Base-by-base conservation (phyloP, 1,140 invertebrate species). In the Zophobas morio region DNA sequence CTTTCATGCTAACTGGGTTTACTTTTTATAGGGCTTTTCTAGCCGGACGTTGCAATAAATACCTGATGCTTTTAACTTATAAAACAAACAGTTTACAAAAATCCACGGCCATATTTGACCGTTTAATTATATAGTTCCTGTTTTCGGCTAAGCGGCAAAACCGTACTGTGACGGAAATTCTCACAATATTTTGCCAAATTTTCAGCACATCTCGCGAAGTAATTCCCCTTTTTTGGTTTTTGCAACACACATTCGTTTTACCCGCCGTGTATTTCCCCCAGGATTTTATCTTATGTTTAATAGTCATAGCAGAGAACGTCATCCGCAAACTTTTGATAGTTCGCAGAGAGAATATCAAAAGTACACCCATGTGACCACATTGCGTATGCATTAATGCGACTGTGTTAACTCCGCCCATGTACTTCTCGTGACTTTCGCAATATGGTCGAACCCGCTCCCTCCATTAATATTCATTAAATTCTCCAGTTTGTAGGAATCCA, bases 1-100 rank as follows among this genome's bases (percentile, higher is more conserved):
- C 60, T 66, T 66, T 42, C 60, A 40, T 42, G 8, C 39, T 66
- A 66, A 66, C 42, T 66, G 40, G 60, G 39, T 42, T 66, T 20
- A 53, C 33, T 54, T 54, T 54, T 54, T 54, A 51, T 20, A 20
- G 42, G 6, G 6, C 6, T 46, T 46, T 46, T 46, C 42, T 46
- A 20, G 20, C 20, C 20, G 20, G 20, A 20, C 20, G 20, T 20
- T 20, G 20, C 20, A 20, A 20, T 20, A 20, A 20, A 20, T 20
- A 20, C 20, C 20, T 20, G 20, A 20, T 20, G 20, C 20, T 20
- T 20, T 20, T 20, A 20, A 20, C 20, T 20, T 20, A 20, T 20
- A 20, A 20, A 20, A 20, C 20, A 20, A 20, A 20, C 20, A 20
- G 20, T 20, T 20, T 20, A 20, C 20, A 20, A 20, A 20, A 20